Percentiles rank a stretch among this genome's conserved stretches.
Conservation (phyloP, 1,140 invertebrate genomes). For the Diorhabda elongata region DNA sequence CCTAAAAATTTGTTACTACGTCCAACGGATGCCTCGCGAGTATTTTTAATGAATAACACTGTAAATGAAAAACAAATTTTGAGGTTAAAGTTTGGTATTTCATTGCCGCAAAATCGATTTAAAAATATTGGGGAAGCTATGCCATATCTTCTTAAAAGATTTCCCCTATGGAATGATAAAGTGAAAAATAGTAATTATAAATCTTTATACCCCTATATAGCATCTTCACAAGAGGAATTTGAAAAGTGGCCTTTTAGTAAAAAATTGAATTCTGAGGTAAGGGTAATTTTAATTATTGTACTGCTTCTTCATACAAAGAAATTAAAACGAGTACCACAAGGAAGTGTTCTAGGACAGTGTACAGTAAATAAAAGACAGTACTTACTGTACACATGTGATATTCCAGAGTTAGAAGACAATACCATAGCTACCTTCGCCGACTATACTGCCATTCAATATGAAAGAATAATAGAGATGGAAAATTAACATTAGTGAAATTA, state of each 20-base stretch:
- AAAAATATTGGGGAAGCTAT: constrained; percentile 35
- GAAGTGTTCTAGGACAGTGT: no score
- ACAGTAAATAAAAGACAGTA: no score
- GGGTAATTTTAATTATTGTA: not conserved
- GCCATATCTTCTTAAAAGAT: constrained; percentile 38
- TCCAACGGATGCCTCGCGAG: constrained; percentile 20
- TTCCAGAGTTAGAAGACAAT: no score
- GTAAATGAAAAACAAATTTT: not conserved
- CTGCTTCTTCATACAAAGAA: no score
- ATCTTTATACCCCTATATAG: constrained; percentile 38
- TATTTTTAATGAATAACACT: constrained; percentile 18
- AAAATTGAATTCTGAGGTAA: constrained; percentile 37
- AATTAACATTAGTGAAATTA: no score
- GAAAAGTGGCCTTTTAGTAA: constrained; percentile 37
- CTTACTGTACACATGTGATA: no score
- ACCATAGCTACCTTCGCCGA: no score
- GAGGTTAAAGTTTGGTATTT: constrained; percentile 24
- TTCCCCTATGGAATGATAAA: constrained; percentile 33
- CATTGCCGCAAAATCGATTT: constrained; percentile 33
- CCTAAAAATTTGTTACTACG: constrained; percentile 23
- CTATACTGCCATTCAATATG: no score
- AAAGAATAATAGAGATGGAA: no score
- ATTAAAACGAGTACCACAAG: no score
- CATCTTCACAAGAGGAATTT: constrained; percentile 34
- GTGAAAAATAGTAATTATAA: constrained; percentile 30